A percentile compares a stretch with the other conserved stretches of the same genome.
phyloP scores from a whole-genome alignment of 35 echinoderm and acorn worm species.

The Ophioderma brevispina region DNA sequence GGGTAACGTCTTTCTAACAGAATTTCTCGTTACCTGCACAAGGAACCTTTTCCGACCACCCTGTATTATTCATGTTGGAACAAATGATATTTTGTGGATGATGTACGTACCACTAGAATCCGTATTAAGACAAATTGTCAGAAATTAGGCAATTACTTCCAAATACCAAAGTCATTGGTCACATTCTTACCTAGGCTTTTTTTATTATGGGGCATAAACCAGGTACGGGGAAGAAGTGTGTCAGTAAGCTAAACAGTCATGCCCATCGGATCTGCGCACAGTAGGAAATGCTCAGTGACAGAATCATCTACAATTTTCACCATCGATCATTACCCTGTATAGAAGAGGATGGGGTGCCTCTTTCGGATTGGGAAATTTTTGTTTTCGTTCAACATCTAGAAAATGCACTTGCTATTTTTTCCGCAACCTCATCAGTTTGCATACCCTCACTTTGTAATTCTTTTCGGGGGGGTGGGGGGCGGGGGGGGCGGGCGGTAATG shows the following conservation, averaged over 20 bases:
- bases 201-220: neutral
- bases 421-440: too few species aligned
- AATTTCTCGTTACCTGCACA: neutral
- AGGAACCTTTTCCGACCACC: neutral
- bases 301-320: too few species aligned
- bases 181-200: neutral
- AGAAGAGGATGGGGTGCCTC: too few species aligned
- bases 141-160: neutral
- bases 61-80: neutral
- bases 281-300: too few species aligned
- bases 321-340: too few species aligned
- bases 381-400: too few species aligned
- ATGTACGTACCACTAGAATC: neutral
- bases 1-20: neutral
- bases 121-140: neutral
- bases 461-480: too few species aligned
- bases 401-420: too few species aligned
- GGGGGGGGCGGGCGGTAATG: too few species aligned
- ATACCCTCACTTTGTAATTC: too few species aligned
- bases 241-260: neutral
- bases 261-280: neutral
- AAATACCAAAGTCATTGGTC: neutral
- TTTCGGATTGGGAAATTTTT: too few species aligned
- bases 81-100: neutral
- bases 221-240: neutral